phyloP scores from a whole-genome alignment of 2,797 vertebrate species.

The Agapornis canus region DNA sequence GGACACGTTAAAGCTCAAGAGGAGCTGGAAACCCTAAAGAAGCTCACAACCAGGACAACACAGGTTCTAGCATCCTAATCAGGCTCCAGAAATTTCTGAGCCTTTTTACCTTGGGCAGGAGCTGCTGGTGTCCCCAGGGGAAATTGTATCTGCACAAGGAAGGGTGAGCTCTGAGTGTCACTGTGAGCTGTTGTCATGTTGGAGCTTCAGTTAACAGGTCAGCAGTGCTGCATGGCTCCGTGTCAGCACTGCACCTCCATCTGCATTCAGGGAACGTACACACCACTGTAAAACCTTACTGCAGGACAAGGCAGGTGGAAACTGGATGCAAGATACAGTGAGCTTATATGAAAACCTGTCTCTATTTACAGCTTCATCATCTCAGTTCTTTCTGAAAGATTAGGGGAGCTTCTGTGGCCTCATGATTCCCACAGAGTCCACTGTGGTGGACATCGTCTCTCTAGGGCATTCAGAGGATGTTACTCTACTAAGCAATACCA shows the following conservation, averaged over 20 bases:
- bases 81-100: not conserved
- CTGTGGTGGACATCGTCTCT: not conserved
- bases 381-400: not conserved
- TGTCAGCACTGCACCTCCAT: not conserved
- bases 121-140: not conserved
- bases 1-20: not conserved
- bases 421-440: not conserved
- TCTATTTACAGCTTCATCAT: not conserved
- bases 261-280: not conserved
- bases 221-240: fast-evolving
- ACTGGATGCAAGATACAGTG: fast-evolving
- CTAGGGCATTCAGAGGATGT: not conserved
- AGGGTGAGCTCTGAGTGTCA: not conserved
- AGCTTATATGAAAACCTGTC: not conserved
- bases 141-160: not conserved
- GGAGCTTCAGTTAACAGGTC: not conserved
- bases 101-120: not conserved
- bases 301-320: not conserved
- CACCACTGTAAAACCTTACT: not conserved
- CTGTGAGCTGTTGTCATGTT: not conserved
- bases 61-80: not conserved
- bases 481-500: not conserved
- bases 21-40: not conserved
- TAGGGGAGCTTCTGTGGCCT: not conserved
- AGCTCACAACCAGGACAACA: not conserved